Evolutionary conservation across 2,113 vertebrate species (phyloP).

Genomic region (Phycodurus eques): DNA sequence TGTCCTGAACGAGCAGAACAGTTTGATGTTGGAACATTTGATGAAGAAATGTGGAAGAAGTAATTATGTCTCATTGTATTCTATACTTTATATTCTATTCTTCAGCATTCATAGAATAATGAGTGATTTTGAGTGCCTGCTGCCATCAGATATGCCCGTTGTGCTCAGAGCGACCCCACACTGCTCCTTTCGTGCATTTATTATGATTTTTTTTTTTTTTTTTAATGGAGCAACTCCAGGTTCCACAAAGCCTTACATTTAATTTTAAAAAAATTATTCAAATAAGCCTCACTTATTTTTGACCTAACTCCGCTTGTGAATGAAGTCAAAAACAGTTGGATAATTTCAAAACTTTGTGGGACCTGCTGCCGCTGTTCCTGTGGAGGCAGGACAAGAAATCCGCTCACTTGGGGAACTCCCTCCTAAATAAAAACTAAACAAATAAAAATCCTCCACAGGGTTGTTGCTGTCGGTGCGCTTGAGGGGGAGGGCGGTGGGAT

Average conservation of each 20-base stretch:
- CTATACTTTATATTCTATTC: no score
- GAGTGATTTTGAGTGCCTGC: neutral
- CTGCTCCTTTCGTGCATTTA: slow-evolving; percentile 32
- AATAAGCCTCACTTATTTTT: neutral
- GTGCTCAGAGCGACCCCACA: slow-evolving; percentile 57
- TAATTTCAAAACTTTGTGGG: neutral
- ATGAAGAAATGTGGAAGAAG: no score
- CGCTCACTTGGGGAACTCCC: slow-evolving; percentile 30
- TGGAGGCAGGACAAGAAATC: slow-evolving; percentile 42
- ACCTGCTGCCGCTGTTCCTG: slow-evolving; percentile 56
- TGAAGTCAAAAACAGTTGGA: neutral
- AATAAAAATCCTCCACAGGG: slow-evolving; percentile 15
- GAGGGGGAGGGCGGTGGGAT: slow-evolving; percentile 64
- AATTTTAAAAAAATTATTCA: neutral
- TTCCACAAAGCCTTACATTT: neutral
- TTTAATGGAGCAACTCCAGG: slow-evolving; percentile 16
- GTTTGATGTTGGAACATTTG: no score
- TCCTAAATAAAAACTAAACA: neutral
- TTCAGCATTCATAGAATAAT: neutral
- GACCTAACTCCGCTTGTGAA: neutral
- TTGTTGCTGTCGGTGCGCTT: slow-evolving; percentile 63
- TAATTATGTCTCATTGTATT: no score
- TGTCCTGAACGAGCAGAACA: no score
- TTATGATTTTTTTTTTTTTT: slow-evolving; percentile 5
- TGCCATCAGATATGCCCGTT: slow-evolving; percentile 76